Evolutionary conservation across 92 coral and sea anemone species (phyloP).

Genomic region (Palythoa grandis): DNA sequence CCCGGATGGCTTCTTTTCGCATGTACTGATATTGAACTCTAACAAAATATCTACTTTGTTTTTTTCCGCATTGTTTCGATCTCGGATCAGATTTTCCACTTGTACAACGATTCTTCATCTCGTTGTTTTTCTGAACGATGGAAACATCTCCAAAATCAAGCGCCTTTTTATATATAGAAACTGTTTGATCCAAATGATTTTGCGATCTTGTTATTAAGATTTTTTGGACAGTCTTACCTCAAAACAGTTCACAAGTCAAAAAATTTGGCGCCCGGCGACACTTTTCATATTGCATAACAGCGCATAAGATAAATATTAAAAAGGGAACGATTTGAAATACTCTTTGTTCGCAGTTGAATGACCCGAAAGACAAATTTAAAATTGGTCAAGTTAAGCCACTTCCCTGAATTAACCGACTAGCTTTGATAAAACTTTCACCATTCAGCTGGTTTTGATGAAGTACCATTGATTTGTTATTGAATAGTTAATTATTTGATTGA

Average conservation of each 20-base stretch:
- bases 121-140: not conserved
- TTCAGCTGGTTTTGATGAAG: not conserved
- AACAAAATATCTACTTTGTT: not conserved
- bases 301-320: not conserved
- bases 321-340: not conserved
- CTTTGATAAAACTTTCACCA: not conserved
- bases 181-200: not conserved
- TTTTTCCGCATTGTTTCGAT: not conserved
- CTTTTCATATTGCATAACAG: not conserved
- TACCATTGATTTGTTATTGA: not conserved
- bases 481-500: not conserved
- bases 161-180: not conserved
- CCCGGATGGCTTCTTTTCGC: not conserved
- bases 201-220: not conserved
- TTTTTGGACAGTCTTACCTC: not conserved
- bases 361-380: not conserved
- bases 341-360: not conserved
- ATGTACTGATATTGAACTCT: not conserved
- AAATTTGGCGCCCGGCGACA: not conserved
- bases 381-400: not conserved
- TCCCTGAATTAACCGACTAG: not conserved
- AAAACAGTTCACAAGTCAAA: not conserved
- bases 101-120: not conserved
- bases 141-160: not conserved
- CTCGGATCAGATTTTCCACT: not conserved